These are phyloP conservation scores for Chironomus tepperi DNA, from an alignment of 1,140 invertebrate genomes.

Conservation along the genomic window DNA sequence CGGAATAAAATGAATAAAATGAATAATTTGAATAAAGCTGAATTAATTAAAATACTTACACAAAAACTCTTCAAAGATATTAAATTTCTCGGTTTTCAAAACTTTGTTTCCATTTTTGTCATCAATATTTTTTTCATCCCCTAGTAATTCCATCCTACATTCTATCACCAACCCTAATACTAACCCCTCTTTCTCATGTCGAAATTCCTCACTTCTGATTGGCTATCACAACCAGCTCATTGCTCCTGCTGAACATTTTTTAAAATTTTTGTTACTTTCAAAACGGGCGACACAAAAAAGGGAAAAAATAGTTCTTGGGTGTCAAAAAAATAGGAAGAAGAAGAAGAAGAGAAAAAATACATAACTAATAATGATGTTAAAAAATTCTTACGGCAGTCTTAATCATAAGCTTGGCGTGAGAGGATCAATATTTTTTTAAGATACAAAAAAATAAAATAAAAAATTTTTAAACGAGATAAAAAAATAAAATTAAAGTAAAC, in stretches of 20 bases:
- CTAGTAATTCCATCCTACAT: background rate
- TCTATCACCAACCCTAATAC: background rate
- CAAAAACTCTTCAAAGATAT: no score
- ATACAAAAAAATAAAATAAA: background rate
- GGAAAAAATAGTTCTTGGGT: background rate
- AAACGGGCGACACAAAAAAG: background rate
- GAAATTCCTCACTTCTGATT: background rate
- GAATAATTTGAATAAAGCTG: no score
- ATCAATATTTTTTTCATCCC: no score
- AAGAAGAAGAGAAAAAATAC: background rate
- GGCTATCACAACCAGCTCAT: background rate
- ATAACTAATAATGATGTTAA: constrained; percentile 22
- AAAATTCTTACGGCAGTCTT: background rate
- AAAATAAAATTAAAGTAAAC: background rate
- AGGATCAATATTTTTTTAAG: background rate
- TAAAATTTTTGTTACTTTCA: constrained; percentile 4
- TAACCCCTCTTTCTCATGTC: background rate
- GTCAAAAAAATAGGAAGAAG: background rate
- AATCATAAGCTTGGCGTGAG: background rate
- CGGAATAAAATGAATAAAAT: no score
- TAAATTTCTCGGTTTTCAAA: no score
- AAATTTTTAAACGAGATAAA: background rate
- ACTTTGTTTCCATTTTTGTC: no score
- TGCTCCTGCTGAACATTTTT: background rate
- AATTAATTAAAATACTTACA: no score